Base-by-base conservation (phyloP, 53 echinoderm and acorn worm species). In the Patiria pectinifera region DNA sequence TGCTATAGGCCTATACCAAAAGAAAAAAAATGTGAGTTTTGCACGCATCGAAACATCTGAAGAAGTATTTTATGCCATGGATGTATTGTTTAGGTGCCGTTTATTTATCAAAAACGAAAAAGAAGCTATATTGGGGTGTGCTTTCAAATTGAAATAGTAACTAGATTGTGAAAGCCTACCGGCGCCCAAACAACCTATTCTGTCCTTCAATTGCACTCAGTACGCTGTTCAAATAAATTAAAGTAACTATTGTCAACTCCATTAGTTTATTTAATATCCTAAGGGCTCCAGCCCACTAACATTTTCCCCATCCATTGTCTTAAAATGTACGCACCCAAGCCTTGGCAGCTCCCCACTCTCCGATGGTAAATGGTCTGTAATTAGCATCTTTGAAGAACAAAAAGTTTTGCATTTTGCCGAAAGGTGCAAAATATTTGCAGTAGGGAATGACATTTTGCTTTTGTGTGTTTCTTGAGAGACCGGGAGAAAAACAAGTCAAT, bases 381-480 rank as follows among this genome's bases (percentile, higher is more conserved):
- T 80, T 21, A 14, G 19, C 9, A 21, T 80, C 45, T 35, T 35
- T 35, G 35, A 18, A 70, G 44, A 85, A 85, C 59, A 60, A 69
- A 43, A 69, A 69, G 16, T 66, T 11, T 4, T 35, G 70, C 4
- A 18, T 85, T 18, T 69, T 69, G 85, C 85, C 85, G 44, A 26
- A 22, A 85, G 85, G 66, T 85, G 85, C 85, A 85, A 70, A 85
- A 85, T 69, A 69, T 85, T 85, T 85, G 85, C 85, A 69, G 66
- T 25, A 13, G 46, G 43, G 85, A 70, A 85, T 85, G 85, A 44
- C 66, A 85, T 63, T 43, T 26, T 78, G 74, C 24, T 21, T 74
- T 11, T 74, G 6, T 21, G 15, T 74, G n/a, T 74, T 74, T 74
- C 74, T 83, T 62, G 70, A 69, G 45, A 63, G 70, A 45, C 23